These are phyloP conservation scores for Latheticus oryzae DNA, from an alignment of 2,888 invertebrate genomes.

Conservation along the genomic window DNA sequence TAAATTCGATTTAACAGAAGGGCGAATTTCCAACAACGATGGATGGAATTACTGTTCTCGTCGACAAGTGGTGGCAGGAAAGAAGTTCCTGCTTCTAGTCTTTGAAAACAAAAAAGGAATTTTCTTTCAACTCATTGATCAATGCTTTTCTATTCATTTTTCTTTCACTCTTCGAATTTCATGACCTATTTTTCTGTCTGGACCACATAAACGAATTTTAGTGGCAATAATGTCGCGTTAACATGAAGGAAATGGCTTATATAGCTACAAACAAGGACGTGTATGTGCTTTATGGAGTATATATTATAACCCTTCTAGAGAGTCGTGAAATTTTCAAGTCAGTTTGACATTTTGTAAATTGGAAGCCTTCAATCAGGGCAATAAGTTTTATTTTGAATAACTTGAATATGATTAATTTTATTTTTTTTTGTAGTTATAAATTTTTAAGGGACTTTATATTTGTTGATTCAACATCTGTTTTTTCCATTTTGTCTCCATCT, in stretches of 20 bases:
- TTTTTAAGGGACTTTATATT: no score
- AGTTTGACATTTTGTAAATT: no score
- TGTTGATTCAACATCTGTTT: no score
- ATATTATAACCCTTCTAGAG: conserved; percentile 17
- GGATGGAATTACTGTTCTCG: conserved; percentile 9
- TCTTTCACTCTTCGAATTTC: background rate
- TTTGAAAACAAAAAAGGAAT: conserved; percentile 1
- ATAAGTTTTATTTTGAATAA: no score
- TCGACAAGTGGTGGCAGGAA: conserved; percentile 6
- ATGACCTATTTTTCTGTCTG: background rate
- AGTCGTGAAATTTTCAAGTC: no score
- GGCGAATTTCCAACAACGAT: conserved; percentile 1
- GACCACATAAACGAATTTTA: conserved; percentile 1
- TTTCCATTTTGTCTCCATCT: no score
- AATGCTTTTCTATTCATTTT: background rate
- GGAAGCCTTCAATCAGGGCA: no score
- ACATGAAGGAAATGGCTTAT: conserved; percentile 6
- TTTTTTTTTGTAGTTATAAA: no score
- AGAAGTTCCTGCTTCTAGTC: background rate
- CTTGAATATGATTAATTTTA: no score
- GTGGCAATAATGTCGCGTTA: conserved; percentile 4
- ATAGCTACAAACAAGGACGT: conserved; percentile 14
- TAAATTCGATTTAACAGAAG: conserved; percentile 2
- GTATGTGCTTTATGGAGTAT: conserved; percentile 17
- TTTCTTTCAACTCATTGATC: background rate